A percentile compares a stretch with the other conserved stretches of the same genome.
phyloP scores from a whole-genome alignment of 1,140 invertebrate genomes.

The Papilio dardanus region DNA sequence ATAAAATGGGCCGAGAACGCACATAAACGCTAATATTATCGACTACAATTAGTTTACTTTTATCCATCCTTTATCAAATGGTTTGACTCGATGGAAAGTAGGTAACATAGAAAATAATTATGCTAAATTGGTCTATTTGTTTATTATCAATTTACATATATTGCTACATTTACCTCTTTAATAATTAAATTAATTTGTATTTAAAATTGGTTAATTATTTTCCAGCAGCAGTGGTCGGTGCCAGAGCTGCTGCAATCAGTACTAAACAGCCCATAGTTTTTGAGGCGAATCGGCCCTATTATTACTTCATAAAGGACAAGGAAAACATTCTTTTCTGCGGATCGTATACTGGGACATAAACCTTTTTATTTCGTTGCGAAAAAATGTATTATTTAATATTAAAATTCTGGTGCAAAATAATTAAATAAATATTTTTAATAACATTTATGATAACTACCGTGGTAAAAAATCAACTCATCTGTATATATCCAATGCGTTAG shows the following conservation, averaged over 20 bases:
- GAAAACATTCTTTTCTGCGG: slow-evolving; percentile 43
- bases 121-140: too few species aligned
- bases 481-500: too few species aligned
- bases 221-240: not conserved
- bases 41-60: not conserved
- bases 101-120: not conserved
- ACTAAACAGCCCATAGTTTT: slow-evolving; percentile 20
- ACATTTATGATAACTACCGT: too few species aligned
- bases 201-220: not conserved
- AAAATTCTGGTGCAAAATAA: not conserved
- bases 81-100: not conserved
- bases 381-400: not conserved
- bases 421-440: not conserved
- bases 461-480: not conserved
- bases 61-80: not conserved
- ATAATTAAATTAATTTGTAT: not conserved
- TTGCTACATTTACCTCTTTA: not conserved
- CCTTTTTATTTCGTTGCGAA: not conserved
- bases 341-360: slow-evolving; percentile 37
- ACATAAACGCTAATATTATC: not conserved
- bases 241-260: not conserved
- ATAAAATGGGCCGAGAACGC: not conserved
- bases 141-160: not conserved
- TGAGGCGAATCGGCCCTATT: slow-evolving; percentile 42
- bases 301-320: slow-evolving; percentile 42